Evolutionary conservation across 1,140 invertebrate genomes (phyloP).

Genomic region (Drosophila simulans): DNA sequence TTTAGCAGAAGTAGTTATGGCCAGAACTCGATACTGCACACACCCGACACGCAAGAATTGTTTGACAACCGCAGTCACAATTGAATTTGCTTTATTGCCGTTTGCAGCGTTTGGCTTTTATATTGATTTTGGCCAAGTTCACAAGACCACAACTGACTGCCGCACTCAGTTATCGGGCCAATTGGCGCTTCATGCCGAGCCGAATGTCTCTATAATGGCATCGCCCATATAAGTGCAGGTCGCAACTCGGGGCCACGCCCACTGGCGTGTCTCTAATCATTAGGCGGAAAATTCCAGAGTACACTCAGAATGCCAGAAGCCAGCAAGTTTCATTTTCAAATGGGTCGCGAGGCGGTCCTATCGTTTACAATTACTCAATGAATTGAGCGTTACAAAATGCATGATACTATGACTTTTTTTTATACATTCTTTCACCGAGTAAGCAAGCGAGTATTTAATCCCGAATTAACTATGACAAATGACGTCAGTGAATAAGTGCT

Average conservation of each 20-base stretch:
- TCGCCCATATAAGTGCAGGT: conserved; percentile 20
- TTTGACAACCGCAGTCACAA: conserved; percentile 80
- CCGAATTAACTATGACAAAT: background rate
- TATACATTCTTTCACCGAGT: too few relatives aligned
- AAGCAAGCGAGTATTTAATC: too few relatives aligned
- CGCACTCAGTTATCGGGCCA: conserved; percentile 45
- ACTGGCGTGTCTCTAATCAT: conserved; percentile 58
- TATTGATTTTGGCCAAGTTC: conserved; percentile 62
- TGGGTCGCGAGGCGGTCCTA: background rate
- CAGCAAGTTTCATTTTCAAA: background rate
- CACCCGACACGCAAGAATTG: conserved; percentile 60
- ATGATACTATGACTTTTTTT: too few relatives aligned
- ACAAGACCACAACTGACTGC: conserved; percentile 17
- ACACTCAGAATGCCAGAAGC: background rate
- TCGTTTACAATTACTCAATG: too few relatives aligned
- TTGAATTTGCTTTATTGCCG: conserved; percentile 74
- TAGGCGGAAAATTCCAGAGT: conserved; percentile 19
- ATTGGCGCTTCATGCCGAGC: conserved; percentile 35
- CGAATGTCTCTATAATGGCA: conserved; percentile 51
- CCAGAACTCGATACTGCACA: conserved; percentile 61
- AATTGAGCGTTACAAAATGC: too few relatives aligned
- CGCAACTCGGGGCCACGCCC: conserved; percentile 32
- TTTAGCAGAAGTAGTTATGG: conserved; percentile 44
- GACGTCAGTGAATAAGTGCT: background rate
- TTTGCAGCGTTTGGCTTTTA: conserved; percentile 61